phyloP scores from a whole-genome alignment of 2,113 vertebrate species.

The Mobula hypostoma region DNA sequence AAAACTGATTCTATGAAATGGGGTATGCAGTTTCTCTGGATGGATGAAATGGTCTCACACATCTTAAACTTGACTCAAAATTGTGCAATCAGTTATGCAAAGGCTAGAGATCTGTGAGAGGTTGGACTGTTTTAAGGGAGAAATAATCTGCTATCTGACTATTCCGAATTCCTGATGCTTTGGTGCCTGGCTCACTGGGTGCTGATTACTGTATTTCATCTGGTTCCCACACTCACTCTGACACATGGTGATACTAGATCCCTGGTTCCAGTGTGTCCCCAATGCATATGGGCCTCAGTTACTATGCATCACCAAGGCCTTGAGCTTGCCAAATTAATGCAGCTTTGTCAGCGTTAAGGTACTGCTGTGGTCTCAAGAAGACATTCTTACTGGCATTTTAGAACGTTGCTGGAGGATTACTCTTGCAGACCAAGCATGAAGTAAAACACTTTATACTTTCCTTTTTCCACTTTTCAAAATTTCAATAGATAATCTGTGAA shows the following conservation, averaged over 20 bases:
- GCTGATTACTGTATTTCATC: too few species aligned
- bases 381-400: neutral
- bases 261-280: too few species aligned
- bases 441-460: neutral
- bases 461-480: neutral
- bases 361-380: neutral
- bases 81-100: neutral
- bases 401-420: neutral
- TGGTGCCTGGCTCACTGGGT: too few species aligned
- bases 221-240: too few species aligned
- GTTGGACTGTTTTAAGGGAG: neutral
- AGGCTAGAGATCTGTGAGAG: neutral
- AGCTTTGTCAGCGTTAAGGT: neutral
- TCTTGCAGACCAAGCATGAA: neutral
- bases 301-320: too few species aligned
- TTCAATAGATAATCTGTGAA: neutral
- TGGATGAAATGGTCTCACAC: neutral
- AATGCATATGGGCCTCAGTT: too few species aligned
- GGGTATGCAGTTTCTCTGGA: neutral
- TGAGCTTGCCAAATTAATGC: too few species aligned
- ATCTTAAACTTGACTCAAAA: neutral
- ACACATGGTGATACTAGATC: too few species aligned
- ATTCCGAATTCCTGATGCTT: too few species aligned
- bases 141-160: neutral
- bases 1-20: neutral